Percentiles rank a stretch among this genome's conserved stretches.
Conservation (phyloP, 2,888 invertebrate genomes). For the Noctua janthe region DNA sequence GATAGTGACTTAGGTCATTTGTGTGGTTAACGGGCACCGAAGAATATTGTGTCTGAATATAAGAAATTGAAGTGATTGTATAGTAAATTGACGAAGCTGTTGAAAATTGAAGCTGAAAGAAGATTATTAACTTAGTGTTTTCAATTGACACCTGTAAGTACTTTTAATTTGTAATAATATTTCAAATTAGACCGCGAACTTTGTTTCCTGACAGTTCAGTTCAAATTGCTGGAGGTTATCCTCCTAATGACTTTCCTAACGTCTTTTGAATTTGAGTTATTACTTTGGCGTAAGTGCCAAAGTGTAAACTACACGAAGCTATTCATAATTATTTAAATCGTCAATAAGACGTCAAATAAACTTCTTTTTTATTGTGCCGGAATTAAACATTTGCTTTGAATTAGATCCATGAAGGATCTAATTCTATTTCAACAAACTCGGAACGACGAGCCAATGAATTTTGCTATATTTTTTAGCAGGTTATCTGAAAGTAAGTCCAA, state of each 20-base stretch:
- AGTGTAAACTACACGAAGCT: neutral
- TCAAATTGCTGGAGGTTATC: constrained; percentile 21
- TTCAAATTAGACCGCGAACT: neutral
- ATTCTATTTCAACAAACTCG: neutral
- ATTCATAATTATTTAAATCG: neutral
- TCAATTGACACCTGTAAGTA: constrained; percentile 58
- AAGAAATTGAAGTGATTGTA: constrained; percentile 63
- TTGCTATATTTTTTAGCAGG: neutral
- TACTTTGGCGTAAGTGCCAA: neutral
- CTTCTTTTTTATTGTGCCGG: neutral
- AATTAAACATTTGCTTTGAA: neutral
- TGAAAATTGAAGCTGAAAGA: constrained; percentile 58
- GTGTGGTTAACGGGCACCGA: constrained; percentile 61
- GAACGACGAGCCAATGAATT: too few species aligned
- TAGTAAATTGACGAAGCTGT: constrained; percentile 62
- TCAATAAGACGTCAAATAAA: neutral
- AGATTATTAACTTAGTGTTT: constrained; percentile 40
- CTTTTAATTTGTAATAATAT: constrained; percentile 13
- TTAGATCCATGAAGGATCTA: neutral
- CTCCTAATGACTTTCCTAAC: constrained; percentile 20
- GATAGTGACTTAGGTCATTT: constrained; percentile 76
- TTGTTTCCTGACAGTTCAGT: constrained; percentile 1
- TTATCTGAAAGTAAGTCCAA: neutral
- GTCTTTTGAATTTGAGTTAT: constrained; percentile 8
- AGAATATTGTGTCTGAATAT: constrained; percentile 68